Conservation (phyloP, 2,888 invertebrate species). For the Meghimatium bilineatum region DNA sequence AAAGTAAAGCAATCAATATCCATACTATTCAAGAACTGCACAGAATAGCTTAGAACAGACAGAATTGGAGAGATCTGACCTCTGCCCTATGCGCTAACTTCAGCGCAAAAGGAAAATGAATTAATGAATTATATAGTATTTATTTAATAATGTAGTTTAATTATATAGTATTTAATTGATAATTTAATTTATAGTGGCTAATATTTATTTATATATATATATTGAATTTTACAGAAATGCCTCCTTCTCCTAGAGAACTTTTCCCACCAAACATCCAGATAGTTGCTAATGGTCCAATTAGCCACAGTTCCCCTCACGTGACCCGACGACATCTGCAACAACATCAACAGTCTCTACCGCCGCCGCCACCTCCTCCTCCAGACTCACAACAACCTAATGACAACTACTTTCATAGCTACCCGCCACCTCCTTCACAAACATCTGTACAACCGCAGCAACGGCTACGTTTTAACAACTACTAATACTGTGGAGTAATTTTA, state of each 20-base stretch:
- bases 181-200: neutral
- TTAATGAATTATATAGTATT: too few relatives aligned
- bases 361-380: conserved; percentile 59
- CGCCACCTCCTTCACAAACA: conserved; percentile 29
- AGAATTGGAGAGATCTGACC: too few relatives aligned
- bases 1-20: too few relatives aligned
- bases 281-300: conserved; percentile 70
- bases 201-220: neutral
- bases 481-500: neutral
- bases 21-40: too few relatives aligned
- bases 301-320: conserved; percentile 73
- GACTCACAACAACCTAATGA: conserved; percentile 55
- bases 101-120: too few relatives aligned
- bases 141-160: too few relatives aligned
- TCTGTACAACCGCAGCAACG: conserved; percentile 33
- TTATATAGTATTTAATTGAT: too few relatives aligned
- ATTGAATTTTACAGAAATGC: conserved; percentile 55
- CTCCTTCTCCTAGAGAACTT: conserved; percentile 53
- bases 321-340: conserved; percentile 62
- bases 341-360: conserved; percentile 47
- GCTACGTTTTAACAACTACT: conserved; percentile 45
- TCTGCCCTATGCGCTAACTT: too few relatives aligned
- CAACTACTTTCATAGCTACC: conserved; percentile 49
- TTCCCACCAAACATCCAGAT: conserved; percentile 55
- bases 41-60: too few relatives aligned